Conservation (phyloP, 92 coral and sea anemone genomes). For the Desmophyllum pertusum region DNA sequence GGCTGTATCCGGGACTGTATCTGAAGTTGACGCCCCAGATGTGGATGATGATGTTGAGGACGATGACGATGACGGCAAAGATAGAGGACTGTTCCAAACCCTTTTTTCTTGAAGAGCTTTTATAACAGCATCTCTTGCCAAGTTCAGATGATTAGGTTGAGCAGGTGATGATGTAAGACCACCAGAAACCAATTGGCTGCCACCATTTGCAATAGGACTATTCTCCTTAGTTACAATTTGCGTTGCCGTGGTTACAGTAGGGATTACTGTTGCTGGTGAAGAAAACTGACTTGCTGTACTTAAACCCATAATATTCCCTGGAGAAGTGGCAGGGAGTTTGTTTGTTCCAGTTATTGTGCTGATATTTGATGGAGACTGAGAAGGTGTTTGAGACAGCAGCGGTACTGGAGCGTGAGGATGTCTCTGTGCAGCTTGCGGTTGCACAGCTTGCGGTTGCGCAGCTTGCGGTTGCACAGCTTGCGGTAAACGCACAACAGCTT, state of each 20-base stretch:
- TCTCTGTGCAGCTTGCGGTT: not conserved
- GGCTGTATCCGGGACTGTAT: not conserved
- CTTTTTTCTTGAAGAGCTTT: slow-evolving; percentile 30
- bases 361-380: not conserved
- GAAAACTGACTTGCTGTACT: not conserved
- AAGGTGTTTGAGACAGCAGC: not conserved
- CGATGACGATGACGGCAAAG: not conserved
- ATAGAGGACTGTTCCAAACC: slow-evolving; percentile 14
- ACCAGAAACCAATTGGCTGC: not conserved
- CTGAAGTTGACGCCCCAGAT: not conserved
- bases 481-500: not conserved
- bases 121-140: slow-evolving; percentile 22
- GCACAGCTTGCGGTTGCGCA: too few species aligned
- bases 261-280: not conserved
- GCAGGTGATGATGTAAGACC: not conserved
- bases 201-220: not conserved
- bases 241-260: not conserved
- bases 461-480: not conserved
- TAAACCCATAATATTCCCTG: too few species aligned
- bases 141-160: not conserved
- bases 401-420: slow-evolving; percentile 22
- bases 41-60: not conserved
- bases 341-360: too few species aligned
- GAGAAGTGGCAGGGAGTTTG: too few species aligned
- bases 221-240: not conserved